Evolutionary conservation across 2,888 invertebrate species (phyloP), one percentile per base, ranked within the genome.

Genomic region (Caradrina clavipalpis): DNA sequence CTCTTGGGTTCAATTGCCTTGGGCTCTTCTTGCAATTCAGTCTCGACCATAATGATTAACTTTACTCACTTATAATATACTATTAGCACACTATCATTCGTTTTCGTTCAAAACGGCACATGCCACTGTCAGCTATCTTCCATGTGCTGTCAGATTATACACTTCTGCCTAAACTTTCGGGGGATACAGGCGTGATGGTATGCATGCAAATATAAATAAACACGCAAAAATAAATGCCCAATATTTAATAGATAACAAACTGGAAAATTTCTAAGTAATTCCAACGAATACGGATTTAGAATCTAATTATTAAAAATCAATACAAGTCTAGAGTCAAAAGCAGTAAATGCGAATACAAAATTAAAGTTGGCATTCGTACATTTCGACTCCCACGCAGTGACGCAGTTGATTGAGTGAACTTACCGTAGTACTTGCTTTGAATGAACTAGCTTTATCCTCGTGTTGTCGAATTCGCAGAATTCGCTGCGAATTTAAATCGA

Each of bases 271-370:
- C n/a, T n/a, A 55, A 50, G 19, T 39, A 19, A 0, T 11, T 47
- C 10, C n/a, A 45, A 56, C 11, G 4, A 59, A 26, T 39, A 21
- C 26, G 45, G 57, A 49, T 53, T 5, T n/a, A 39, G 11, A 31
- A 6, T 31, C 13, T 26, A 51, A 42, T 19, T 50, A 64, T 59
- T 56, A 50, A 57, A 68, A 59, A 65, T 60, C 70, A 56, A 74
- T 58, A 49, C 62, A 21, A 45, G 45, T 54, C 54, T 22, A 22
- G 39, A 58, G 49, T 53, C 3, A 68, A 67, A 45, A 45, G 47
- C 66, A 19, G 31, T 13, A 3, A 53, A 47, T 63, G n/a, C 17
- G 15, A 45, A 56, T 35, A 35, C 42, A 62, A 49, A 74, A 62
- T 59, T 57, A 59, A 54, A 76, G 45, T 47, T 47, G 22, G 39